Base-by-base conservation (phyloP, 2,888 invertebrate species). In the Andricus quercusramuli region DNA sequence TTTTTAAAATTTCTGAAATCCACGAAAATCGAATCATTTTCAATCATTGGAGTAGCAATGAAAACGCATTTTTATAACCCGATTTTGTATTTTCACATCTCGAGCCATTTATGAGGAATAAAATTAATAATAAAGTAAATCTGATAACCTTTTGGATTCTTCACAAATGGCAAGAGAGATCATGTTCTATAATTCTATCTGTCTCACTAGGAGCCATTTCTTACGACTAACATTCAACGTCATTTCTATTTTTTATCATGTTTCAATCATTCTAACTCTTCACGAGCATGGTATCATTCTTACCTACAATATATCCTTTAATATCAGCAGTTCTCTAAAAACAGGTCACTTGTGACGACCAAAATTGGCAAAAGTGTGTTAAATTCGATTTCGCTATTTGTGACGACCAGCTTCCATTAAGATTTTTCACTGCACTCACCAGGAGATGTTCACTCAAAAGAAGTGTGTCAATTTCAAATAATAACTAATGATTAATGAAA, bases 261-360 rank as follows among this genome's bases (percentile, higher is more conserved):
- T 74, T 74, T 74, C 29, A 51, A 51, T 74, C n/a, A 20, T 37
- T 74, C 11, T n/a, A 56, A 74, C 32, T 70, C 51, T 56, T 74
- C 22, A 56, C 56, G 74, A 74, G 74, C 74, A 74, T 74, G 74
- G 20, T 74, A 56, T 74, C 56, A 56, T 74, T 74, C 56, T 56
- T 56, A 56, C 67, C 32, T 67, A 20, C 25, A 51, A 56, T 37
- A 20, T 17, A 51, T 74, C 56, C n/a, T 74, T 74, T 56, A 56
- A 56, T 56, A 22, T 56, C 11, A 20, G n/a, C n/a, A 11, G 22
- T 56, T 56, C n/a, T 56, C 56, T 22, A 56, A 11, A 56, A 56
- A 56, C 17, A 17, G 47, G n/a, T 56, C 56, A 56, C 11, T 56
- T 56, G 6, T 56, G 1, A 56, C 11, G 22, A 11, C 3, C 22